Conservation (phyloP, 2,113 vertebrate species). For the Microtus pennsylvanicus region DNA sequence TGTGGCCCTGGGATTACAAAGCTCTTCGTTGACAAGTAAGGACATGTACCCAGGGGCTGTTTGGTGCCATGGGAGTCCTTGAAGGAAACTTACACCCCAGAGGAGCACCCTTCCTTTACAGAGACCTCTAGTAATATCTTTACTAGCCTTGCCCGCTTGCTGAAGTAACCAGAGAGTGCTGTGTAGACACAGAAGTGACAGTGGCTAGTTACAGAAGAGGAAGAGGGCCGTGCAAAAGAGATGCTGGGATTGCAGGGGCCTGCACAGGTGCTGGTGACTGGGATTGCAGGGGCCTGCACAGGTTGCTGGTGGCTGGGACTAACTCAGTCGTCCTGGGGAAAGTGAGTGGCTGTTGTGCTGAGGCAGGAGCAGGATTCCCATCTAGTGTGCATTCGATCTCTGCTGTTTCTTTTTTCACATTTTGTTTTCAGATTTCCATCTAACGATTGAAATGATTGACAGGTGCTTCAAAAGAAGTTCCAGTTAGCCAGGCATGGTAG, state of each 20-base stretch:
- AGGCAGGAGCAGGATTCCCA: background rate
- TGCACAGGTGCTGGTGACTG: background rate
- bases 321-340: background rate
- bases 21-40: background rate
- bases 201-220: background rate
- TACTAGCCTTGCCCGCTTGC: background rate
- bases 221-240: background rate
- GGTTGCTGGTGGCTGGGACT: background rate
- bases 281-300: background rate
- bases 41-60: background rate
- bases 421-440: constrained; percentile 31
- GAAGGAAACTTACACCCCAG: background rate
- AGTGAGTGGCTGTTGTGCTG: background rate
- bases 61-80: background rate
- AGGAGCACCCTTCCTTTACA: background rate
- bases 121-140: background rate
- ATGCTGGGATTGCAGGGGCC: no score
- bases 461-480: background rate
- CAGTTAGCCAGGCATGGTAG: background rate
- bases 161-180: background rate
- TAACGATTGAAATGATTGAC: background rate
- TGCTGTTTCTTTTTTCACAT: background rate
- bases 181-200: background rate
- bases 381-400: background rate
- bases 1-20: background rate